phyloP scores from a whole-genome alignment of 2,113 vertebrate species.

The Pelmatolapia mariae region DNA sequence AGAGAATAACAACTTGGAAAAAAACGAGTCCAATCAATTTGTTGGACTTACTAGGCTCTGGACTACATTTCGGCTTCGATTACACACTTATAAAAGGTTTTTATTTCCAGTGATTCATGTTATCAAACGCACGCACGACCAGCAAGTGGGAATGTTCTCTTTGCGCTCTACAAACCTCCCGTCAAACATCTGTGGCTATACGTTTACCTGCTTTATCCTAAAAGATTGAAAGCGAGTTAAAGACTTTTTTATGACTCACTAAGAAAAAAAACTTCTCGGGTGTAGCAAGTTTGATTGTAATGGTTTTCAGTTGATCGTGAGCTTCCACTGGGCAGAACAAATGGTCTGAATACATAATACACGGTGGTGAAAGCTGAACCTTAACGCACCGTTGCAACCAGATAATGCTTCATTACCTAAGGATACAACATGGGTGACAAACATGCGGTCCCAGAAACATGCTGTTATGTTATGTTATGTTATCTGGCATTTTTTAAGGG shows the following conservation, averaged over 20 bases:
- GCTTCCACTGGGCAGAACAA: background rate
- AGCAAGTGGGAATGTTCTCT: rapidly evolving
- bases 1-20: background rate
- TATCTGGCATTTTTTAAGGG: background rate
- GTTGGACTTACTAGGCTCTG: background rate
- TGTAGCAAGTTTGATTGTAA: background rate
- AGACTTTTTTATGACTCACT: background rate
- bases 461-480: background rate
- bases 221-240: background rate
- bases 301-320: background rate
- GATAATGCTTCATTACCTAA: background rate
- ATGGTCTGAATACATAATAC: background rate
- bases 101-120: background rate
- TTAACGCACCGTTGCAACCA: background rate
- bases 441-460: background rate
- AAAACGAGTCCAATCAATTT: rapidly evolving
- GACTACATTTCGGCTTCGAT: background rate
- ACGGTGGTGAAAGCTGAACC: background rate
- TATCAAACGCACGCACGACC: background rate
- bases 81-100: background rate
- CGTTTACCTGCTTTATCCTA: background rate
- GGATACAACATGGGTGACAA: background rate
- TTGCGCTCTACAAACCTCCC: background rate
- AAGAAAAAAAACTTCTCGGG: background rate
- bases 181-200: background rate